Percentiles rank a stretch among this genome's conserved stretches.
phyloP scores from a whole-genome alignment of 2,797 vertebrate genomes.

The Moxostoma hubbsi region DNA sequence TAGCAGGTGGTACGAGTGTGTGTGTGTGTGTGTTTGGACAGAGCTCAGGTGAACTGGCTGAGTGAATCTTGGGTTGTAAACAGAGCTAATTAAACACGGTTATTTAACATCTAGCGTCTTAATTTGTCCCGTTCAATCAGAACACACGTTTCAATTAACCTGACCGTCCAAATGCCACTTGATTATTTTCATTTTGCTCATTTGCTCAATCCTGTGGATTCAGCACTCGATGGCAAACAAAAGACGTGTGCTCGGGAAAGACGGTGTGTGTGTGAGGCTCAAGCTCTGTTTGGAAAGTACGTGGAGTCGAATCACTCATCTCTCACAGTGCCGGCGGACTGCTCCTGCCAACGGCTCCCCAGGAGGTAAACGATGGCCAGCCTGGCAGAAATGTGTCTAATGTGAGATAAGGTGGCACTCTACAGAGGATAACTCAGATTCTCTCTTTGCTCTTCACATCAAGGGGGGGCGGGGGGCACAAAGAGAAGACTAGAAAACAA shows the following conservation, averaged over 20 bases:
- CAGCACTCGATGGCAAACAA: conserved; percentile 53
- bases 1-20: background rate
- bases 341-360: conserved; percentile 75
- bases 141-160: conserved; percentile 38
- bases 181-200: background rate
- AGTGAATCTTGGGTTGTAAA: conserved; percentile 38
- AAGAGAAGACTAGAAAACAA: conserved; percentile 46
- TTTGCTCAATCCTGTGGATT: conserved; percentile 41
- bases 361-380: conserved; percentile 69
- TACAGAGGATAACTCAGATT: conserved; percentile 49
- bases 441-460: conserved; percentile 58
- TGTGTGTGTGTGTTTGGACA: conserved; percentile 16
- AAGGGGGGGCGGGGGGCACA: conserved; percentile 40
- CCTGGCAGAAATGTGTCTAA: conserved; percentile 78
- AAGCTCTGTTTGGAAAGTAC: conserved; percentile 54
- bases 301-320: conserved; percentile 34
- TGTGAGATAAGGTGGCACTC: conserved; percentile 63
- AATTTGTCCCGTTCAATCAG: conserved; percentile 24
- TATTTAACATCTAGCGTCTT: conserved; percentile 29
- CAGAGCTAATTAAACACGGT: conserved; percentile 40
- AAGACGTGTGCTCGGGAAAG: conserved; percentile 23
- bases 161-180: conserved; percentile 8
- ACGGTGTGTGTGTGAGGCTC: conserved; percentile 4
- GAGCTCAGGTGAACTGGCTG: conserved; percentile 14
- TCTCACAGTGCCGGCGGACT: conserved; percentile 71